Evolutionary conservation across 1,140 invertebrate genomes (phyloP), one percentile per base, ranked within the genome.

Genomic region (Calephelis nemesis): DNA sequence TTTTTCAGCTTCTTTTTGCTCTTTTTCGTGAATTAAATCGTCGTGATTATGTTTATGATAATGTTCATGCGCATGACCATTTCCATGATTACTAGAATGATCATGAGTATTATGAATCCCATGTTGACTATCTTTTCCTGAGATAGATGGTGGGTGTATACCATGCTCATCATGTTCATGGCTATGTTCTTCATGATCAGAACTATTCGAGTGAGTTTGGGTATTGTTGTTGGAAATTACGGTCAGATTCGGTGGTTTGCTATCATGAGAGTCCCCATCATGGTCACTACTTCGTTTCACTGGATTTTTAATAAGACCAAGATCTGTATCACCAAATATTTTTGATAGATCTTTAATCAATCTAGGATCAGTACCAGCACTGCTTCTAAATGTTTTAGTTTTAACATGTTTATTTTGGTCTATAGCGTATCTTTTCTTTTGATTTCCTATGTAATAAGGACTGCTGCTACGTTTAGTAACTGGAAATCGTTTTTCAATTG

Each of bases 391-490:
- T 9, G 76, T 63, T 72, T 90, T 90, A 30, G 81, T 58, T 52
- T 75, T 81, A 40, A 84, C 76, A 65, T 76, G 82, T 77, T 92
- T 93, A 47, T 89, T 92, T 71, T 92, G 86, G 60, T 92, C 85
- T 65, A 78, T 63, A 19, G 71, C 71, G 65, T 87, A 88, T 58
- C 88, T 83, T 77, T 93, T 93, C 70, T 93, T 93, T 30, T 92
- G 83, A 40, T 81, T 88, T 49, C 89, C 90, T 13, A 88, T 80
- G 62, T 91, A 92, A 50, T 86, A 87, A 12, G 87, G 76, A 1
- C 91, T 91, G 77, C 91, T 93, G 71, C 93, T 94, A 45, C 94
- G 86, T 84, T 95, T 95, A 30, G 93, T 87, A n/a, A 95, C 93
- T 12, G 94, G 93, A 77, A 95, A 95, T 4, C 94, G 88, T 88